These are phyloP conservation scores for Lucilia sericata DNA, from an alignment of 1,140 invertebrate species.

Conservation along the genomic window DNA sequence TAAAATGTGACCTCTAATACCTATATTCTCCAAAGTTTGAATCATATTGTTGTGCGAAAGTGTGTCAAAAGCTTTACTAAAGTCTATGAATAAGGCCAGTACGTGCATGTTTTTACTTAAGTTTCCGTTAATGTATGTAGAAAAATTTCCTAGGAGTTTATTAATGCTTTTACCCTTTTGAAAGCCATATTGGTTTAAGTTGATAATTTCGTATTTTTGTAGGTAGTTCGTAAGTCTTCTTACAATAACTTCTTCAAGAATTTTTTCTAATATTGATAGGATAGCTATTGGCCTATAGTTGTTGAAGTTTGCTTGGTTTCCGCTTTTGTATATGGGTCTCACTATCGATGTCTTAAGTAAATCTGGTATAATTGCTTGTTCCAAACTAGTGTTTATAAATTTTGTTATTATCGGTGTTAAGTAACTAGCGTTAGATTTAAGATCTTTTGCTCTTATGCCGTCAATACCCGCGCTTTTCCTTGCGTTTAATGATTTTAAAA, in stretches of 20 bases:
- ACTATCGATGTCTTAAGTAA: neutral
- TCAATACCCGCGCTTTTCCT: too few species aligned
- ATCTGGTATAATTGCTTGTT: neutral
- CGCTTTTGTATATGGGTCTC: neutral
- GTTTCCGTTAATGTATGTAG: neutral
- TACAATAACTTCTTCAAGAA: neutral
- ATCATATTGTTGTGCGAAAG: neutral
- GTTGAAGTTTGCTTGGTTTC: neutral
- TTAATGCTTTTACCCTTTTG: neutral
- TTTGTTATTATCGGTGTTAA: neutral
- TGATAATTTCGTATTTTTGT: neutral
- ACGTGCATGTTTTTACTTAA: neutral
- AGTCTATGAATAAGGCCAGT: neutral
- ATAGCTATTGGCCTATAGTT: constrained; percentile 2
- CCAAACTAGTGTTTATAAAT: neutral
- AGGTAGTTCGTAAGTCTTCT: neutral
- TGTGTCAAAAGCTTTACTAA: neutral
- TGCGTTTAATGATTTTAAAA: too few species aligned
- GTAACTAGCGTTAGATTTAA: too few species aligned
- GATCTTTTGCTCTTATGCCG: too few species aligned
- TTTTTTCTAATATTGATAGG: neutral
- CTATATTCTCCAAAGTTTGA: neutral
- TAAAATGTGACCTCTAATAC: neutral
- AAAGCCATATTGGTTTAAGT: too few species aligned
- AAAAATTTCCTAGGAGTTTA: neutral